A percentile compares a stretch with the other conserved stretches of the same genome.
phyloP scores from a whole-genome alignment of 2,113 vertebrate genomes.

The Lamprologus speciosus region DNA sequence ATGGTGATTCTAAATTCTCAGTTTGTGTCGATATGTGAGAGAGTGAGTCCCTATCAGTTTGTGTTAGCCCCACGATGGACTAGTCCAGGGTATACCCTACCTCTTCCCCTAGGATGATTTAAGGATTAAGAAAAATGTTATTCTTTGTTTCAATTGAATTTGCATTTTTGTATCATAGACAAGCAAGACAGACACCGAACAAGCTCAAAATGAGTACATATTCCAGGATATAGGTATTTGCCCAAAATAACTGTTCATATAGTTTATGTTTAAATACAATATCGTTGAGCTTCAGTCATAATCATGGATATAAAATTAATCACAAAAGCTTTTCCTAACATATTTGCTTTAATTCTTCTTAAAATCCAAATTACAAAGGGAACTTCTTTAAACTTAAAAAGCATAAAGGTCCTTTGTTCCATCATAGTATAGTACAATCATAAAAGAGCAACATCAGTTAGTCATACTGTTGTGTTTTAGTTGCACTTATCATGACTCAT shows the following conservation, averaged over 20 bases:
- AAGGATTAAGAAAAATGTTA: background rate
- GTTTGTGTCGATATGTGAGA: background rate
- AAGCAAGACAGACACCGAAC: background rate
- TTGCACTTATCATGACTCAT: background rate
- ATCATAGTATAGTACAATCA: background rate
- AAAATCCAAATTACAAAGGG: background rate
- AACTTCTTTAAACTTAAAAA: background rate
- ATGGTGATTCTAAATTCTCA: background rate
- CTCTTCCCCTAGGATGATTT: background rate
- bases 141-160: background rate
- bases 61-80: background rate
- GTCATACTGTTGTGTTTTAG: background rate
- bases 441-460: background rate
- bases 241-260: background rate
- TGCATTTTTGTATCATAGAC: background rate
- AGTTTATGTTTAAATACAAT: background rate
- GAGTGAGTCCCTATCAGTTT: background rate
- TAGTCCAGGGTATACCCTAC: background rate
- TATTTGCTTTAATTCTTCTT: background rate
- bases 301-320: background rate
- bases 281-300: background rate
- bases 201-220: background rate
- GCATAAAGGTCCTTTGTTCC: background rate
- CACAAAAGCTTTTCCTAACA: background rate
- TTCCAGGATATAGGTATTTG: background rate